Conservation (phyloP, 2,113 vertebrate species). For the Columba livia region DNA sequence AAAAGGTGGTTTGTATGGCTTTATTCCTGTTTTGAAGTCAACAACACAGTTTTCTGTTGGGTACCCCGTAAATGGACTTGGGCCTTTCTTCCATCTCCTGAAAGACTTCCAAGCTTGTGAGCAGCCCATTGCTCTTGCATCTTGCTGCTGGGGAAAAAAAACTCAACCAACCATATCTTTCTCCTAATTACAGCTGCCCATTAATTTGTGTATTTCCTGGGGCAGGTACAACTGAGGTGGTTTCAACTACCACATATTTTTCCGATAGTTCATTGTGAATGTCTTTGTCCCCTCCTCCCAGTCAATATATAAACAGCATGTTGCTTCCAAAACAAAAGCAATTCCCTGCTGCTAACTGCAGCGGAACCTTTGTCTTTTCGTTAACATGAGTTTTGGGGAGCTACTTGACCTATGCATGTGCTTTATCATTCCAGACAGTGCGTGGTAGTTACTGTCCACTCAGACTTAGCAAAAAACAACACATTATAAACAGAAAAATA, state of each 20-base stretch:
- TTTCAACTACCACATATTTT: background rate
- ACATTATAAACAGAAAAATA: background rate
- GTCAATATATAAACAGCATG: background rate
- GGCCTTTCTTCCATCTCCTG: background rate
- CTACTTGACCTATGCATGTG: background rate
- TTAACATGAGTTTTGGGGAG: slow-evolving; percentile 29
- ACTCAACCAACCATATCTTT: background rate
- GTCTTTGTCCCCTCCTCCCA: background rate
- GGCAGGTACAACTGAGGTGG: background rate
- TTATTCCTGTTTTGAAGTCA: background rate
- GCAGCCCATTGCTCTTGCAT: background rate
- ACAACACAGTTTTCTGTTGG: background rate
- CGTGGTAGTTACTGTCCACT: background rate
- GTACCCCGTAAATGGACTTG: background rate
- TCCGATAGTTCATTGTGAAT: background rate
- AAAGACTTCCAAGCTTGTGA: background rate
- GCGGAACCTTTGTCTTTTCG: background rate
- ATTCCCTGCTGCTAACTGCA: slow-evolving; percentile 34
- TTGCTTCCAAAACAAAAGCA: slow-evolving; percentile 13
- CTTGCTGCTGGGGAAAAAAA: background rate
- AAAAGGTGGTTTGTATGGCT: background rate
- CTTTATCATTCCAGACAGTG: background rate
- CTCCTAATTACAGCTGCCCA: background rate
- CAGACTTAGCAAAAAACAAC: background rate
- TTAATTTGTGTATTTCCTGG: background rate